A percentile compares a stretch with the other conserved stretches of the same genome.
phyloP scores from a whole-genome alignment of 2,888 invertebrate genomes.

The Heteropelma amictum region DNA sequence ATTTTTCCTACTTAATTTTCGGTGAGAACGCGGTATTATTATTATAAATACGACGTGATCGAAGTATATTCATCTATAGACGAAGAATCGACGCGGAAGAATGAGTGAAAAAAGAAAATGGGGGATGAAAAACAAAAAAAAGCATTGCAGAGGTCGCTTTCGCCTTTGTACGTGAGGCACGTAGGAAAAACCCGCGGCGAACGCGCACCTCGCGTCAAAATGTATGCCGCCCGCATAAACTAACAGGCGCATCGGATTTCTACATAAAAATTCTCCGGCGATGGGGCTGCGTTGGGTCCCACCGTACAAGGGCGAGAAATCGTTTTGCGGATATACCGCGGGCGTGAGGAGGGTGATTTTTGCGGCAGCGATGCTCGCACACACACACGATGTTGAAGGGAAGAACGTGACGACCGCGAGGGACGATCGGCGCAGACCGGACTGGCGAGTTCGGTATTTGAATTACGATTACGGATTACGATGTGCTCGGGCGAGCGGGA shows the following conservation, averaged over 20 bases:
- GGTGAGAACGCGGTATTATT: too few species aligned
- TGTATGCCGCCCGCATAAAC: slow-evolving; percentile 78
- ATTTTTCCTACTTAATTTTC: too few species aligned
- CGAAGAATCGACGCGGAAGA: slow-evolving; percentile 11
- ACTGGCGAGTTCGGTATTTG: slow-evolving; percentile 60
- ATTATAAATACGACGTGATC: too few species aligned
- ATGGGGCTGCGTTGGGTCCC: slow-evolving; percentile 47
- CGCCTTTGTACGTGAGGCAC: slow-evolving; percentile 76
- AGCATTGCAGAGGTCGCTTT: slow-evolving; percentile 56
- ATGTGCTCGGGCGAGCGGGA: slow-evolving; percentile 42
- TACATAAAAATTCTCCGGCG: slow-evolving; percentile 75
- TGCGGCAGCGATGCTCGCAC: slow-evolving; percentile 42
- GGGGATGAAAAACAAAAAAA: slow-evolving; percentile 62
- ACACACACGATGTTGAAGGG: too few species aligned
- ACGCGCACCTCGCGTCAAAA: slow-evolving; percentile 74
- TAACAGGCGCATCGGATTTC: slow-evolving; percentile 78
- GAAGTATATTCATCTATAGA: too few species aligned
- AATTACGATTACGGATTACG: slow-evolving; percentile 72
- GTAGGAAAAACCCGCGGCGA: slow-evolving; percentile 69
- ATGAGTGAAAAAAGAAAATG: slow-evolving; percentile 42
- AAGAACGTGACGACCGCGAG: slow-evolving; percentile 34
- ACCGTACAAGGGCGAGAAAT: slow-evolving; percentile 25
- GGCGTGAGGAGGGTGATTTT: slow-evolving; percentile 51
- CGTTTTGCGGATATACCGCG: slow-evolving; percentile 12
- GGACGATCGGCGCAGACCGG: slow-evolving; percentile 45